Base-by-base conservation (phyloP, 2,113 vertebrate species). In the Carollia perspicillata region DNA sequence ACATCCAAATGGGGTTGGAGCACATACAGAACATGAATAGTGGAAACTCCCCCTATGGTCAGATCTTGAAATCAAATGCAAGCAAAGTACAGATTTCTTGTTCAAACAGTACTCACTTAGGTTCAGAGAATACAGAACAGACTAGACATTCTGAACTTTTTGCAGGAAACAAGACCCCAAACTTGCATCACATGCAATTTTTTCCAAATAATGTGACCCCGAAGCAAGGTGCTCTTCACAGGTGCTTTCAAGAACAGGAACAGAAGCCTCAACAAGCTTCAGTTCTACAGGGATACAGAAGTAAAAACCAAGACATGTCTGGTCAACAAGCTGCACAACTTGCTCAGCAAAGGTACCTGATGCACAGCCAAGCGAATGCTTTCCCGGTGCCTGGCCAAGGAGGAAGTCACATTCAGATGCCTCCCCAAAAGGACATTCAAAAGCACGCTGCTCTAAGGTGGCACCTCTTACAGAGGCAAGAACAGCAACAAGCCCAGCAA, bases 381-480 rank as follows among this genome's bases (percentile, higher is more conserved):
- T 98, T 98, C 71, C 97, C 98, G 33, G 63, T 93, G 83, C 98
- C 99, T 81, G 97, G 98, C 17, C 98, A 98, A 97, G 97, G 97
- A 93, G 81, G 96, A 30, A 96, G 97, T 87, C 97, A 97, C 68
- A 37, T 90, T 51, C 98, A 98, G 94, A 79, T 95, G 14, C 98
- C 98, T 49, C 97, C 96, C 92, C 98, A 98, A 90, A 99, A 98
- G 93, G 99, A 99, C 95, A 96, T 99, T 94, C 99, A 99, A 84
- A 99, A 98, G 90, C 99, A 99, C 14, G 99, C 99, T 95, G 99
- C 99, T 71, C 98, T 99, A 22, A 98, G 99, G 96, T 99, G 99
- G 99, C 99, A 99, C 89, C 98, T 99, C 91, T 97, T 99, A 88
- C 99, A 99, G 96, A 99, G 98, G 92, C 99, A 99, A 95, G 99